Base-by-base conservation (phyloP, 2,113 vertebrate genomes). In the Laticauda laticaudata region DNA sequence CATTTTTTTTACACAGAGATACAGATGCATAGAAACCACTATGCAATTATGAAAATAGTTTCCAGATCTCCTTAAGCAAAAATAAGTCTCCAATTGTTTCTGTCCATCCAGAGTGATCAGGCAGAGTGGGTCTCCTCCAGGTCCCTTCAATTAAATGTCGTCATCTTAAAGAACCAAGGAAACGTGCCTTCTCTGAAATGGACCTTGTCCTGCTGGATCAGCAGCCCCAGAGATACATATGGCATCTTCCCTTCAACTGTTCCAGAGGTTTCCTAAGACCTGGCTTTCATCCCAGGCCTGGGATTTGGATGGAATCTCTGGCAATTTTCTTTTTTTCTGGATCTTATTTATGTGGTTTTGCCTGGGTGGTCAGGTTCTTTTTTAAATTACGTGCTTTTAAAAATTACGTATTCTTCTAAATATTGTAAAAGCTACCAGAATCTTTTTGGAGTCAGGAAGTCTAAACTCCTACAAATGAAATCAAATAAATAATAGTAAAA, bases 31-130 rank as follows among this genome's bases (percentile, higher is more conserved):
- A 89, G n/a, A 54, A 89, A 18, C 87, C 91, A 81, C 69, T 87
- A 95, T 93, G 95, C 93, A 95, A 59, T 94, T 94, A 93, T 21
- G 90, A 95, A 95, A 92, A 97, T 96, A 94, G 26, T 93, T 95
- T 94, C 86, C 39, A 91, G 55, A 94, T 94, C 90, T 95, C 92
- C 94, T 95, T 95, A 96, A 96, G 55, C 86, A 45, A 92, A 81
- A 81, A 81, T 81, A 81, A 81, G 75, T 43, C 34, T 81, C 75
- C 34, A 39, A 21, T 39, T 81, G 2, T 81, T 81, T 81, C 69
- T 39, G 34, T 39, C 69, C 75, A 81, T 39, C 18, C 34, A 43
- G 18, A 43, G 45, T 26, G 9, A 51, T 87, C 11, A 12, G 86
- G 86, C 23, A 51, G 45, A 51, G 23, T 87, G 86, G 75, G 3